Evolutionary conservation across 92 coral and sea anemone species (phyloP), one percentile per base, ranked within the genome.

Genomic region (Zoanthus solanderi): DNA sequence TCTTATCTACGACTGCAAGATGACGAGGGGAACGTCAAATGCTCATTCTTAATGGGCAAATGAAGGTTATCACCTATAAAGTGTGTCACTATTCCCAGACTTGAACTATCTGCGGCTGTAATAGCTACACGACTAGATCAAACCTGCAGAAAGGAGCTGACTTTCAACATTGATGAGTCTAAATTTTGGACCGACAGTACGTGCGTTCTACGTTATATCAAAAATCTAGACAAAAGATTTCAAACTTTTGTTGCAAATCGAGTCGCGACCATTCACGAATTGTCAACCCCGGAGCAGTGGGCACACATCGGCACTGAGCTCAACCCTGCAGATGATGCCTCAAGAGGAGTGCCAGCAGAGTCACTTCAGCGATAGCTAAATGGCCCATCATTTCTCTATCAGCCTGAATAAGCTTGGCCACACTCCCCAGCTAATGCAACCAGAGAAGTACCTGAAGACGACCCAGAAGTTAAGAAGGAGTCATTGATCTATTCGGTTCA

Each of bases 241-340:
- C 88, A 87, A 23, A 87, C 77, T 48, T 77, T 76, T 0, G 77
- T 87, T 18, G 75, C 89, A 2, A 87, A 87, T 61, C 89, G 84
- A 45, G 61, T 87, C 7, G 75, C 84, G 15, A 77, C 61, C 29
- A 87, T 87, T 30, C 89, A 76, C 75, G 50, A 87, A 34, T 52
- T 83, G 23, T 78, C 90, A 15, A 50, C 79, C 31, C 86, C 86
- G 32, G 71, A 75, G n/a, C 90, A 87, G 42, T 87, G 90, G 90
- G n/a, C 72, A 34, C 83, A 87, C 28, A 85, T 87, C 56, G 68
- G 83, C 79, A 87, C 90, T 0, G 71, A 79, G 2, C 65, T 69
- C 50, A 87, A 87, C 31, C 85, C 90, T 16, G 85, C 90, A 13
- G 90, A 87, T 57, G 90, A 87, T 53, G 83, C 83, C 58, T 53